A percentile compares a stretch with the other conserved stretches of the same genome.
Conservation (phyloP, 2,113 vertebrate genomes). For the Falco punctatus region DNA sequence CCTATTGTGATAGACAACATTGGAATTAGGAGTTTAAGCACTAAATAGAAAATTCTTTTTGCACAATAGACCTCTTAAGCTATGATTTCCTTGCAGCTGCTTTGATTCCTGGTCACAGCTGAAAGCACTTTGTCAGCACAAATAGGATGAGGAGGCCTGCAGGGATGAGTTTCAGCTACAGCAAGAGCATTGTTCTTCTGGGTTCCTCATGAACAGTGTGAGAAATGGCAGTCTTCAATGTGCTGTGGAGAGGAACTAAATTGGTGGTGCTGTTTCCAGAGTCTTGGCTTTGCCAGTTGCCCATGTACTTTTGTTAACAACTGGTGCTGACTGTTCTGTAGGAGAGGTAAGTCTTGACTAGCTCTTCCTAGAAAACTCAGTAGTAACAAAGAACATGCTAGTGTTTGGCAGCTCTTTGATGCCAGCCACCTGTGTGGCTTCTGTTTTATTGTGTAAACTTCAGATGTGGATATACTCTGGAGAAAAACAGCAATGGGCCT, state of each 20-base stretch:
- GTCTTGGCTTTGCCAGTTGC: neutral
- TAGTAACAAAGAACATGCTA: neutral
- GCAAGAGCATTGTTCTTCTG: neutral
- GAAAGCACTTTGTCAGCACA: neutral
- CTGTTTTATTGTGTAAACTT: neutral
- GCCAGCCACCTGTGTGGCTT: neutral
- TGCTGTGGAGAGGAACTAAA: neutral
- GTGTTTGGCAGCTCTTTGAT: neutral
- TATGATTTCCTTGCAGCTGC: neutral
- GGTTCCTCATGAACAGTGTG: neutral
- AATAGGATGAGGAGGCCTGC: neutral
- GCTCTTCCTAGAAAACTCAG: neutral
- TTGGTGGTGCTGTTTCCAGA: neutral
- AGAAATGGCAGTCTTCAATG: neutral
- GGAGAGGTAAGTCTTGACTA: neutral
- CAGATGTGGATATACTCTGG: neutral
- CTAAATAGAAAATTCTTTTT: neutral
- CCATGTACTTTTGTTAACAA: neutral
- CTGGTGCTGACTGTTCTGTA: neutral
- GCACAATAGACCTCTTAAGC: neutral
- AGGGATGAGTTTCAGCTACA: neutral
- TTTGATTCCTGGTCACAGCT: neutral
- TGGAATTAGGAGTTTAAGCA: neutral
- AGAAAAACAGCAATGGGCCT: neutral
- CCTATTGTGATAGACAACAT: neutral